Base-by-base conservation (phyloP, 2,888 invertebrate genomes). In the Ypsolopha scabrella region DNA sequence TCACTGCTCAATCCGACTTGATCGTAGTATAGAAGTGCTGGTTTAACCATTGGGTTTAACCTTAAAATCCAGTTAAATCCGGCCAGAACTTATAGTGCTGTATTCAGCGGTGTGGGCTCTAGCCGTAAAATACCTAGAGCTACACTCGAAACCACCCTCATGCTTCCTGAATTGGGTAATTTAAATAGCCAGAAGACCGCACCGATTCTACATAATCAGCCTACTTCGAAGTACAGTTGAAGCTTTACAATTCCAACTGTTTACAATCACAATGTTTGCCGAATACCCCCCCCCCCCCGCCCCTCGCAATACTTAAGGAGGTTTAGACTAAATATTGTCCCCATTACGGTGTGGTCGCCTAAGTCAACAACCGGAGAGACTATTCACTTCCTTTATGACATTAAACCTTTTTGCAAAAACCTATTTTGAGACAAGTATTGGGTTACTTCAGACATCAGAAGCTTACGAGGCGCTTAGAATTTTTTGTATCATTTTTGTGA, bases 391-490 rank as follows among this genome's bases (percentile, higher is more conserved):
- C 83, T 78, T 70, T 65, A 67, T 68, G 72, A 72, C 65, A 72
- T 73, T 72, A 74, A 75, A 51, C 51, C 72, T 70, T 72, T 60
- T 58, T 68, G 80, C 79, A 78, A 80, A 81, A 72, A 75, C 67
- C 62, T 58, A 55, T 35, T 41, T 33, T 41, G 14, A 9, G 41
- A 33, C 49, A 13, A 73, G 76, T 80, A 76, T 82, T 73, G 65
- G 66, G 69, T 82, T 80, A 79, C 82, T 60, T 53, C 7, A 36
- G 45, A 24, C 45, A 45, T 43, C 14, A 45, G 45, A 45, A 45
- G 45, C 45, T 45, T 45, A 24, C 33, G 45, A n/a, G 45, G 14
- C 45, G 7, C 13, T 45, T 45, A 24, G 24, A 2, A 24, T 24
- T 24, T 24, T 24, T 24, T 24, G 24, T 24, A 24, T 24, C 2